These are phyloP conservation scores for Metacarcinus magister DNA, from an alignment of 2,888 invertebrate species.

Conservation along the genomic window DNA sequence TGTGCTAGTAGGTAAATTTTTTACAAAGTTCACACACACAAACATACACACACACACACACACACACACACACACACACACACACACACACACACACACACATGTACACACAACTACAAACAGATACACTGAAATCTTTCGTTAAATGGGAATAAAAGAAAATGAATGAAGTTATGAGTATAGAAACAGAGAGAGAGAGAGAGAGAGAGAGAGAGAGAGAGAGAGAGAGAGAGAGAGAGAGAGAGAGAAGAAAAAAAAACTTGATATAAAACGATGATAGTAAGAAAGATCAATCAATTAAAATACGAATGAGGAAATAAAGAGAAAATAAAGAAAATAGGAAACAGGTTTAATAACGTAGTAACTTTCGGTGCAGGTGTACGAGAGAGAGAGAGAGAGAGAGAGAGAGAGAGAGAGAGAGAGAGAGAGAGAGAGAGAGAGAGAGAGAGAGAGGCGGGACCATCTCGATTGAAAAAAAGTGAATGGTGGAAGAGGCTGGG, in stretches of 20 bases:
- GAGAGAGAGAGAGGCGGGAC: slow-evolving; percentile 41
- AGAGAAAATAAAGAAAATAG: background rate
- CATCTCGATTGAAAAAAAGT: background rate
- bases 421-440: slow-evolving; percentile 17
- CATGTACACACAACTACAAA: background rate
- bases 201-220: background rate
- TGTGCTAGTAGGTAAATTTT: too few relatives aligned
- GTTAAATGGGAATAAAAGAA: background rate
- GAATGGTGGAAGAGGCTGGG: background rate
- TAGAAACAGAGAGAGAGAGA: background rate
- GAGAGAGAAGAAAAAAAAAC: background rate
- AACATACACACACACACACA: background rate
- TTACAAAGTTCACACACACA: background rate
- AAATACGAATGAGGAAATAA: background rate
- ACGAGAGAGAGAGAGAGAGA: background rate
- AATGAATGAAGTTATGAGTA: background rate
- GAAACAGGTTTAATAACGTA: background rate
- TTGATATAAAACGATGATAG: background rate
- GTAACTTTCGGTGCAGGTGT: background rate
- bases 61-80: slow-evolving; percentile 8
- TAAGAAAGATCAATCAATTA: too few relatives aligned
- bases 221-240: background rate
- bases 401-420: slow-evolving; percentile 33
- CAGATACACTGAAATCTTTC: background rate
- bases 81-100: background rate